Conservation (phyloP, 2,797 vertebrate genomes). For the Dendrocincla tyrannina region DNA sequence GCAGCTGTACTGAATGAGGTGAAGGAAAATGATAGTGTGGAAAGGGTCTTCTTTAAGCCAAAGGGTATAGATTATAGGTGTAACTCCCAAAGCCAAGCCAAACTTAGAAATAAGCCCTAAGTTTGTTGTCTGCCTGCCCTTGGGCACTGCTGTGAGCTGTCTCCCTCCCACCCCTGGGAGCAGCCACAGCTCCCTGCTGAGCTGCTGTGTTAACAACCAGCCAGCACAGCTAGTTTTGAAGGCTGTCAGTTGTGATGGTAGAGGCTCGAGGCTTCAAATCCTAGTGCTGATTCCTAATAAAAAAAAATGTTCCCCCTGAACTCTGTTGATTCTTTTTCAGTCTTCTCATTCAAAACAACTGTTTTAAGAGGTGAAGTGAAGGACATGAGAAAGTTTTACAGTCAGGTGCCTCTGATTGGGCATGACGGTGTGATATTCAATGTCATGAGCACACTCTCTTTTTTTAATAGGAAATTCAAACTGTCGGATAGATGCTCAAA, state of each 20-base stretch:
- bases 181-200: not conserved
- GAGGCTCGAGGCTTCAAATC: not conserved
- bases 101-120: not conserved
- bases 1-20: not conserved
- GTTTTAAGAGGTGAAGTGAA: not conserved
- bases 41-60: not conserved
- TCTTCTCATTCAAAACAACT: not conserved
- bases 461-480: not conserved
- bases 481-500: not conserved
- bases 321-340: not conserved
- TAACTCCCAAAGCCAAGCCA: not conserved
- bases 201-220: not conserved
- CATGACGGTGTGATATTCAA: not conserved
- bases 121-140: not conserved
- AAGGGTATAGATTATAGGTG: not conserved
- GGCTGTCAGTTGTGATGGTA: not conserved
- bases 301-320: not conserved
- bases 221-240: not conserved
- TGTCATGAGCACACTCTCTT: not conserved
- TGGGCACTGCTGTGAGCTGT: not conserved
- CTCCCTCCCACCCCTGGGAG: not conserved
- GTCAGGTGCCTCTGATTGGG: not conserved
- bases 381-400: not conserved
- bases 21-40: not conserved
- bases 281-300: not conserved